These are phyloP conservation scores for Colletes latitarsis DNA, from an alignment of 1,140 invertebrate genomes.

Conservation along the genomic window DNA sequence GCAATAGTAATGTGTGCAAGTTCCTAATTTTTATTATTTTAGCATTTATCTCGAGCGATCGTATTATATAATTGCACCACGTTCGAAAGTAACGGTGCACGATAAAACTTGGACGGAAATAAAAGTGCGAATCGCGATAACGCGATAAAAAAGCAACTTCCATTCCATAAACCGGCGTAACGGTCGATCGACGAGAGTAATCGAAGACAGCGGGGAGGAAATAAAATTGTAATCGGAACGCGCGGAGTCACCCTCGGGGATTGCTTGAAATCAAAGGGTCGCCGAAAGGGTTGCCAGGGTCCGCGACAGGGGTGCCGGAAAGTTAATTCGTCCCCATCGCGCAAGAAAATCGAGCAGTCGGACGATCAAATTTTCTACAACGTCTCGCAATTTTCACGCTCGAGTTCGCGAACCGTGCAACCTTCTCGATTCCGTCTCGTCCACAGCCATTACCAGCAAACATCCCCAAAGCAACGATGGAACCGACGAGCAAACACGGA, in stretches of 20 bases:
- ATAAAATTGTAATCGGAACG: constrained; percentile 49
- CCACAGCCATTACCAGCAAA: background rate
- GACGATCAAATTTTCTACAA: constrained; percentile 42
- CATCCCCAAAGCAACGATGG: background rate
- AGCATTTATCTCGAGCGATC: no score
- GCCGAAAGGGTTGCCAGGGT: constrained; percentile 26
- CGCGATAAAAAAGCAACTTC: background rate
- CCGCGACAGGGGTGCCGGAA: constrained; percentile 17
- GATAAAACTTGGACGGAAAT: no score
- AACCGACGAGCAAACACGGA: no score
- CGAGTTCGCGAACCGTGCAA: background rate
- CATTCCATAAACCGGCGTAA: background rate
- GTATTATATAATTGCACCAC: no score
- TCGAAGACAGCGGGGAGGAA: constrained; percentile 35
- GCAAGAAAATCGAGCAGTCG: constrained; percentile 35
- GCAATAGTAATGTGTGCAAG: no score
- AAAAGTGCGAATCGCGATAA: background rate
- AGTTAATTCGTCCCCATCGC: constrained; percentile 40
- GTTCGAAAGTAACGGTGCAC: no score
- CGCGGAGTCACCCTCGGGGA: constrained; percentile 28
- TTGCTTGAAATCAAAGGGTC: constrained; percentile 48
- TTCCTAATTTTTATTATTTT: no score
- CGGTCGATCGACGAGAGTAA: constrained; percentile 4
- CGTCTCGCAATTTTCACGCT: constrained; percentile 40
- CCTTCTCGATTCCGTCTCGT: background rate